Evolutionary conservation across 2,888 invertebrate species (phyloP), one percentile per base, ranked within the genome.

Genomic region (Hecatera dysodea): DNA sequence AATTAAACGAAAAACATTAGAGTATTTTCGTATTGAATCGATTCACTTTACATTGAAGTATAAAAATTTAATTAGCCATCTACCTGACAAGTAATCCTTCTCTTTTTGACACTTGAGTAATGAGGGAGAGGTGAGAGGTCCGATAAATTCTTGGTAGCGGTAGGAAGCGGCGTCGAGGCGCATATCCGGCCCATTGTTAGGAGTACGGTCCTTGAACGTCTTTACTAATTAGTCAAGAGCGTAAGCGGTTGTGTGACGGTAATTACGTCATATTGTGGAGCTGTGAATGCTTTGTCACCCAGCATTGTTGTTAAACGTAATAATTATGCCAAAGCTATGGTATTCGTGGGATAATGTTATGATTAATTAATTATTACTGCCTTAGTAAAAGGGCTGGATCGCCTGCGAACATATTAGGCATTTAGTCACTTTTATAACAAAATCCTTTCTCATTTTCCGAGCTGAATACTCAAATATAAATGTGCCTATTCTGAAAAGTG

Each of bases 61-160:
- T 92, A 89, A 89, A 91, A 92, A 93, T 92, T 93, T 90, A 93
- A 94, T 95, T 93, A 94, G 86, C 90, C 91, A 93, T 92, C 92
- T 93, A 93, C 88, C 88, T 87, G 81, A 81, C 77, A 72, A 67
- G 67, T 83, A 82, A 83, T 82, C 76, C 86, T 83, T 83, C 69
- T 82, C 79, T 80, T 69, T 80, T 75, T 67, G 72, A 81, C 77
- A 76, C 75, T 82, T 82, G 82, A 86, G 70, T 86, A 88, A 85
- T 61, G 88, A 90, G 69, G 64, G 83, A 81, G 83, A 87, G 80
- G 78, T 75, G 52, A 75, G 78, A 83, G 80, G 70, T 85, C 83
- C 80, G 85, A 87, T 86, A 83, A 87, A 88, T 87, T 86, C 85
- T 77, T 78, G 72, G 81, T 75, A 82, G 85, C 82, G 82, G 82